These are phyloP conservation scores for Pangasius djambal DNA, from an alignment of 2,797 vertebrate species.

Conservation along the genomic window DNA sequence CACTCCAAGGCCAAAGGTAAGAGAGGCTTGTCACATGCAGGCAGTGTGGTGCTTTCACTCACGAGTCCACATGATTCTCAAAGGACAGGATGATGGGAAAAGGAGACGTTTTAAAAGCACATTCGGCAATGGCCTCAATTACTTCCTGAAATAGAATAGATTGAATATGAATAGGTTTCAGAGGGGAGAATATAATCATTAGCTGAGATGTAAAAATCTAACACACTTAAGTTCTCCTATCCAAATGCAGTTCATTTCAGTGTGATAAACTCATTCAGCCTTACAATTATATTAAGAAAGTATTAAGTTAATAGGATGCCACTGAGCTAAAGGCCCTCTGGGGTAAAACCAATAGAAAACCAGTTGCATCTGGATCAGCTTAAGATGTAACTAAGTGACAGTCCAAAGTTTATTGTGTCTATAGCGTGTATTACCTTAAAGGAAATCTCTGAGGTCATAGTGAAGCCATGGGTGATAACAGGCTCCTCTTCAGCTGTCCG, in stretches of 20 bases:
- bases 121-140: constrained; percentile 88
- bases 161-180: constrained; percentile 21
- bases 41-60: constrained; percentile 71
- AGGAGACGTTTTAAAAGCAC: constrained; percentile 95
- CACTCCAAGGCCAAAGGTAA: constrained; percentile 33
- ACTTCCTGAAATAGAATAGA: constrained; percentile 72
- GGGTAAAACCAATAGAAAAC: constrained; percentile 10
- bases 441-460: constrained; percentile 97
- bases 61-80: constrained; percentile 95
- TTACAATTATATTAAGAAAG: neutral
- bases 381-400: neutral
- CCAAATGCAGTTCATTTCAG: constrained; percentile 7
- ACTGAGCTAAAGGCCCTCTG: neutral
- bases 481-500: constrained; percentile 95
- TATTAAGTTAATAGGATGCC: constrained; percentile 5
- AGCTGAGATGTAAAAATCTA: neutral
- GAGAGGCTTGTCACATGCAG: constrained; percentile 16
- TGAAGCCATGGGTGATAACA: constrained; percentile 97
- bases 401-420: neutral
- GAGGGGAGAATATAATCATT: neutral
- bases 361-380: neutral
- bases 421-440: constrained; percentile 79
- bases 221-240: neutral
- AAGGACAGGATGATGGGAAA: constrained; percentile 90
- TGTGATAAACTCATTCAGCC: neutral